These are phyloP conservation scores for Cheilosia grossa DNA, from an alignment of 2,888 invertebrate species.

Conservation along the genomic window DNA sequence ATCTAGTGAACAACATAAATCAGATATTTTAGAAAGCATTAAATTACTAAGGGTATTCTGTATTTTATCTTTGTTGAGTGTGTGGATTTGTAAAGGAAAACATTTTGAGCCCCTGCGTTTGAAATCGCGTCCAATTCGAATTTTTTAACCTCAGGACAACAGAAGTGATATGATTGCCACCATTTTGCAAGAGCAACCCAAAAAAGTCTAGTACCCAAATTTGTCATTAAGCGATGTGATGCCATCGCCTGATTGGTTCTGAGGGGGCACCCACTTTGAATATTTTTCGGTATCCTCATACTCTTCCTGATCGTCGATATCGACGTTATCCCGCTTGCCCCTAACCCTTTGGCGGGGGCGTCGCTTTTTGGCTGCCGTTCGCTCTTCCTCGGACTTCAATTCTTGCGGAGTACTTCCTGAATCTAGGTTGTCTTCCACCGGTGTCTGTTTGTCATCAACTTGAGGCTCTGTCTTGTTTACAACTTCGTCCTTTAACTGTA, in stretches of 20 bases:
- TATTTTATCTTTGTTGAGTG: no score
- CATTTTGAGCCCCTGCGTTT: no score
- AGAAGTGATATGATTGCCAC: no score
- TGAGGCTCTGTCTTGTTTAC: neutral
- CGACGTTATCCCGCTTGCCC: conserved; percentile 81
- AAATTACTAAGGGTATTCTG: no score
- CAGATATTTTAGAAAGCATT: no score
- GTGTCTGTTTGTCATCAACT: neutral
- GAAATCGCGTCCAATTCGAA: no score
- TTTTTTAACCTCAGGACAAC: no score
- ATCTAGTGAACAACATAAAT: no score
- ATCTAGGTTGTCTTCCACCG: conserved; percentile 6
- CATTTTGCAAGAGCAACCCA: no score
- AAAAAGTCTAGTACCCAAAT: conserved; percentile 87
- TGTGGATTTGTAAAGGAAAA: no score
- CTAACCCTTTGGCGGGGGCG: conserved; percentile 80
- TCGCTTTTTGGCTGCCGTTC: conserved; percentile 76
- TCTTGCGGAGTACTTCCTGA: conserved; percentile 1
- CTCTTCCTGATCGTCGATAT: conserved; percentile 83
- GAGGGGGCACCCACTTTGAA: conserved; percentile 91
- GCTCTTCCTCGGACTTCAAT: conserved; percentile 20
- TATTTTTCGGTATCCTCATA: conserved; percentile 86
- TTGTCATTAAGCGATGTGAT: conserved; percentile 90
- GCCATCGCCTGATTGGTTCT: conserved; percentile 90
- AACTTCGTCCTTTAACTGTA: neutral